A percentile compares a stretch with the other conserved stretches of the same genome.
These are phyloP conservation scores for Labeo rohita DNA, from an alignment of 2,113 vertebrate species.

Conservation along the genomic window DNA sequence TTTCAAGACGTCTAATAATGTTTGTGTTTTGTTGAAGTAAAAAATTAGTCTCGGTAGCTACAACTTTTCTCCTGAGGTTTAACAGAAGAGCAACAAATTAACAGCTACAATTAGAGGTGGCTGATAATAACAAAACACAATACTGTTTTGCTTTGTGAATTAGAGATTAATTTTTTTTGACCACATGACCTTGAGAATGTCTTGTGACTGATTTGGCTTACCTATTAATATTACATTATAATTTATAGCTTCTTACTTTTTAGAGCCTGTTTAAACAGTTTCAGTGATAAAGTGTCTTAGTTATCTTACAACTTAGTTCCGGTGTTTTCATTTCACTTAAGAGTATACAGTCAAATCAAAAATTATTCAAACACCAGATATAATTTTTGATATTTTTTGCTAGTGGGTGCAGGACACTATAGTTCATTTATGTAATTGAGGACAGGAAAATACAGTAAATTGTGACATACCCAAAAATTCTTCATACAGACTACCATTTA, in stretches of 20 bases:
- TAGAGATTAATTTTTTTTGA: too few species aligned
- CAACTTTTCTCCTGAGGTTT: background rate
- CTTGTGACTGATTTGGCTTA: too few species aligned
- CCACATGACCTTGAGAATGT: too few species aligned
- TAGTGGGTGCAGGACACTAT: too few species aligned
- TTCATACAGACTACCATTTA: too few species aligned
- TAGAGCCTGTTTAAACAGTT: background rate
- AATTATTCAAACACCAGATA: too few species aligned
- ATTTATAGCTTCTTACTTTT: background rate
- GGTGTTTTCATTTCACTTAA: background rate
- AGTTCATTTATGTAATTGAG: too few species aligned
- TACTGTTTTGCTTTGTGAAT: background rate
- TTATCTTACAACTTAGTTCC: background rate
- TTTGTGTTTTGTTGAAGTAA: background rate
- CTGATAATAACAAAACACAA: background rate
- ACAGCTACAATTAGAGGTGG: background rate
- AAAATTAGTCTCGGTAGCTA: background rate
- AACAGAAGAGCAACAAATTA: background rate
- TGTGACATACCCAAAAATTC: too few species aligned
- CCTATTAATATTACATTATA: background rate
- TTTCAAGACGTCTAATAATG: background rate
- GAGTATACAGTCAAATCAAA: background rate
- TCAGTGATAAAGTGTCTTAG: background rate
- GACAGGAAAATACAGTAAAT: too few species aligned
- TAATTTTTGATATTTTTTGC: too few species aligned